Evolutionary conservation across 2,888 invertebrate species (phyloP).

Genomic region (Anodontia alba): DNA sequence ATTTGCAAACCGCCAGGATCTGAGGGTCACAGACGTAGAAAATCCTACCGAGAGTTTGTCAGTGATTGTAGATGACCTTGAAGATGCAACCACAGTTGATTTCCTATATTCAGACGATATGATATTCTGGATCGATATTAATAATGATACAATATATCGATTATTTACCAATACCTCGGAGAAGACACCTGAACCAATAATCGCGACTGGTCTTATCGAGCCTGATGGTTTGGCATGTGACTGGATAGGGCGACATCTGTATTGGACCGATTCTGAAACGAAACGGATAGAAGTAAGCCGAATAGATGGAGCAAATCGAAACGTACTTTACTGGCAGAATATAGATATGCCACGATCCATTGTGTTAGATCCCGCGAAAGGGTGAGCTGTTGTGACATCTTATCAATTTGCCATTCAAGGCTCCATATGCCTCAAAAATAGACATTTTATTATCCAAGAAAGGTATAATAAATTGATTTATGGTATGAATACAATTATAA

Average conservation of each 20-base stretch:
- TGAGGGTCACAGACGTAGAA: conserved; percentile 85
- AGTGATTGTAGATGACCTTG: conserved; percentile 86
- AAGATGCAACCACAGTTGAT: conserved; percentile 92
- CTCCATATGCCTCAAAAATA: too few species aligned
- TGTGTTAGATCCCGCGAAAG: conserved; percentile 93
- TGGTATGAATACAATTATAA: too few species aligned
- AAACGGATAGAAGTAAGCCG: conserved; percentile 96
- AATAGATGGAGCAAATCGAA: conserved; percentile 91
- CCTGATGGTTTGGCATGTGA: conserved; percentile 88
- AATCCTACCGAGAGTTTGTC: conserved; percentile 76
- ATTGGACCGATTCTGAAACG: conserved; percentile 89
- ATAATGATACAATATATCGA: conserved; percentile 92
- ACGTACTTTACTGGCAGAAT: conserved; percentile 90
- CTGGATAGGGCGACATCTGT: conserved; percentile 86
- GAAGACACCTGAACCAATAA: conserved; percentile 62
- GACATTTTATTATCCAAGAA: too few species aligned
- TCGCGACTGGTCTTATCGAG: conserved; percentile 88
- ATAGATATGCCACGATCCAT: conserved; percentile 96
- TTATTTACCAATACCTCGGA: conserved; percentile 70
- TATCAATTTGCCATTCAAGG: too few species aligned
- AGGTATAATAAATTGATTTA: too few species aligned
- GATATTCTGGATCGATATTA: conserved; percentile 96
- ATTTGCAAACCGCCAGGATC: too few species aligned
- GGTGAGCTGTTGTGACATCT: conserved; percentile 87
- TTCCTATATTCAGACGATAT: conserved; percentile 92